phyloP scores from a whole-genome alignment of 2,113 vertebrate genomes.

The Opisthocomus hoazin region DNA sequence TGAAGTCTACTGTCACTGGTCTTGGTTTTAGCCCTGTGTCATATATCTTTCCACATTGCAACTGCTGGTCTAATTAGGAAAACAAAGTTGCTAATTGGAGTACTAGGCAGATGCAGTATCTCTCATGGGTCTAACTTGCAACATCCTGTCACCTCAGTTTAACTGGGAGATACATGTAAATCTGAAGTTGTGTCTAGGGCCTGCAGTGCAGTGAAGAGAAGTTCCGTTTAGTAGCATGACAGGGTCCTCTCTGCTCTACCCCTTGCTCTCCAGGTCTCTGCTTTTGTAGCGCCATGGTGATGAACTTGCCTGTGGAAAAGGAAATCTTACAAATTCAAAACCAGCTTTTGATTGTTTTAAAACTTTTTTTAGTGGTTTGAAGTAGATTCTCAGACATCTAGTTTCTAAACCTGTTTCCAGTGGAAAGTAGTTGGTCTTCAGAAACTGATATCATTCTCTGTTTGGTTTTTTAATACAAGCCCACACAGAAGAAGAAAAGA shows the following conservation, averaged over 20 bases:
- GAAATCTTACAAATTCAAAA: not conserved
- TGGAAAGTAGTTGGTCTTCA: not conserved
- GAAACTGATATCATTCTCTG: not conserved
- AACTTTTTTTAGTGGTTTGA: not conserved
- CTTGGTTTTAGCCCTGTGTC: not conserved
- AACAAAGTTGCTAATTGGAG: not conserved
- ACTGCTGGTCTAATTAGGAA: not conserved
- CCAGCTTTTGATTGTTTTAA: not conserved
- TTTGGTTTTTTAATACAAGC: not conserved
- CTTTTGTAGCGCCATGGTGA: not conserved
- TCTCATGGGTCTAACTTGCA: not conserved
- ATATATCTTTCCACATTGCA: not conserved
- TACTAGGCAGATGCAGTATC: not conserved
- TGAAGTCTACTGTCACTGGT: rapidly evolving
- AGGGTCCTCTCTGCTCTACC: not conserved
- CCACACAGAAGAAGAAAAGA: not conserved
- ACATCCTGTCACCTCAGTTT: not conserved
- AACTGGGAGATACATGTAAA: not conserved
- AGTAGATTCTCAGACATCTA: not conserved
- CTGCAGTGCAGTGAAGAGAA: not conserved
- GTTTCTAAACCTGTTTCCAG: not conserved
- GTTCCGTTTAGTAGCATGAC: not conserved
- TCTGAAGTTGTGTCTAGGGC: no score
- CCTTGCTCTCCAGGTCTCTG: not conserved
- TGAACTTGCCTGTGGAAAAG: not conserved